Evolutionary conservation across 2,113 vertebrate species (phyloP).

Genomic region (Urocolius indicus): DNA sequence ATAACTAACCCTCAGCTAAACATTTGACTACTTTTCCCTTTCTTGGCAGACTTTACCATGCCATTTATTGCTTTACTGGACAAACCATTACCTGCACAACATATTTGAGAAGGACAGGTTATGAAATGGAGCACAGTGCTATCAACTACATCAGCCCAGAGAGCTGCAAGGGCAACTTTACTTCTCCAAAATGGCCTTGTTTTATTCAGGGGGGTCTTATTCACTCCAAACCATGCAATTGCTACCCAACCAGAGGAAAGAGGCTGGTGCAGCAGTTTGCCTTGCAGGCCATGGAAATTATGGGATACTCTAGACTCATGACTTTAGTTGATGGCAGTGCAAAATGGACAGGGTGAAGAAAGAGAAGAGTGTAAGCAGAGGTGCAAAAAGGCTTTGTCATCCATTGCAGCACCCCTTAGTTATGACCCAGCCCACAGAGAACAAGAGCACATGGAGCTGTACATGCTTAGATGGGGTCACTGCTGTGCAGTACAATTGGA

Average conservation of each 20-base stretch:
- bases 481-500: not conserved
- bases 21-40: not conserved
- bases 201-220: not conserved
- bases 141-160: not conserved
- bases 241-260: not conserved
- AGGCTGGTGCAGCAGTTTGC: not conserved
- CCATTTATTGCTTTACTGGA: not conserved
- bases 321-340: not conserved
- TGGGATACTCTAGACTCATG: not conserved
- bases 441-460: rapidly evolving
- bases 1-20: not conserved
- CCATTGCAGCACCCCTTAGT: no score
- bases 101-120: not conserved
- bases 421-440: not conserved
- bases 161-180: not conserved
- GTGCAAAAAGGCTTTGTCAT: not conserved
- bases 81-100: not conserved
- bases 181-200: not conserved
- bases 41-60: not conserved
- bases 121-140: not conserved
- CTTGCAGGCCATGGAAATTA: not conserved
- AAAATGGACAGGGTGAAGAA: not conserved
- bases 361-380: not conserved
- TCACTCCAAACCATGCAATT: not conserved
- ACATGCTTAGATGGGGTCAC: not conserved